Percentiles rank a stretch among this genome's conserved stretches.
Evolutionary conservation across 2,888 invertebrate species (phyloP).

Genomic region (Thera obeliscata): DNA sequence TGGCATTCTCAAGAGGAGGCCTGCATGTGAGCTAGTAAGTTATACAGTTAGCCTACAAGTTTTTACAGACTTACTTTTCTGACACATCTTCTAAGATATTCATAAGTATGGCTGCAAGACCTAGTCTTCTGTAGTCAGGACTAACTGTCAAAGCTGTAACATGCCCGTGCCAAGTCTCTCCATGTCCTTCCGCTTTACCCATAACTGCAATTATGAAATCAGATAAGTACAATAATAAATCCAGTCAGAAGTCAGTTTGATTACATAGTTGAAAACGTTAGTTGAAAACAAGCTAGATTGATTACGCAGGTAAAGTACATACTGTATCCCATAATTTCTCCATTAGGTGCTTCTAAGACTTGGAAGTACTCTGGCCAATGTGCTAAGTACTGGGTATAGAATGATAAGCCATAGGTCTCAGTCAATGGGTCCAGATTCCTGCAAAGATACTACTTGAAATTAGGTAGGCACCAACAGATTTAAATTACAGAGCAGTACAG

Average conservation of each 20-base stretch:
- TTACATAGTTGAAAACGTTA: no score
- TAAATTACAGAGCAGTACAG: no score
- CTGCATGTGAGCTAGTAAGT: no score
- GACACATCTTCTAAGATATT: conserved; percentile 97
- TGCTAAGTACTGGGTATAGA: conserved; percentile 98
- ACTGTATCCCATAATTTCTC: conserved; percentile 99
- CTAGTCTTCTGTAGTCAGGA: conserved; percentile 95
- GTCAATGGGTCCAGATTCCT: conserved; percentile 98
- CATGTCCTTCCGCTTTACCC: conserved; percentile 99
- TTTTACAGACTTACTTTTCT: conserved; percentile 88
- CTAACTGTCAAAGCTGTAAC: conserved; percentile 99
- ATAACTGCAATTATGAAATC: conserved; percentile 88
- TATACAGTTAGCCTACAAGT: neutral
- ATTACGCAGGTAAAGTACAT: conserved; percentile 39
- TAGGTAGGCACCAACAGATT: neutral
- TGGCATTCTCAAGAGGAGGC: no score
- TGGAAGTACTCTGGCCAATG: conserved; percentile 99
- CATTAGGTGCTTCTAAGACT: conserved; percentile 97
- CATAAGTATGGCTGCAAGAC: conserved; percentile 97
- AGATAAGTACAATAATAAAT: no score
- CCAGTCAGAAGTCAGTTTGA: no score
- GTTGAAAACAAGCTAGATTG: no score
- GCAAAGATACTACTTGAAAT: conserved; percentile 36
- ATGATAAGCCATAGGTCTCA: conserved; percentile 97
- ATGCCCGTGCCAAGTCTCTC: conserved; percentile 99